Base-by-base conservation (phyloP, 2,113 vertebrate genomes). In the Prolemur simus region DNA sequence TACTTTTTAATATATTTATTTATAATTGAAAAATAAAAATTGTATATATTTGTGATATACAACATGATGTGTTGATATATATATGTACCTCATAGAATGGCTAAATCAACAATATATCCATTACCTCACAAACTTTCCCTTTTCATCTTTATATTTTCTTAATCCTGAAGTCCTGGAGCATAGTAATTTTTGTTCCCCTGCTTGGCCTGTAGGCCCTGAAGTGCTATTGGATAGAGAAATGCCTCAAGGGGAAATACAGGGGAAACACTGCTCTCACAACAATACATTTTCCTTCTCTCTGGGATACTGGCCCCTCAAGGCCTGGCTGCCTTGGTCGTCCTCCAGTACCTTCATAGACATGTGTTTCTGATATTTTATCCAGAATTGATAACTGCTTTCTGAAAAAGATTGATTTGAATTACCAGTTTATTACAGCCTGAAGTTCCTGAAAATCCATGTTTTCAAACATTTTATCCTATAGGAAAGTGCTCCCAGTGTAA, bases 401-500 rank as follows among this genome's bases (percentile, higher is more conserved):
- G 25, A 14, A 32, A 71, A 82, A 64, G 14, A 17, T 37, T 60
- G 11, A 74, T 80, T 80, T 93, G 54, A 56, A 89, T 74, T 73
- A 52, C 17, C 29, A 42, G 15, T 95, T 21, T 15, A 47, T 20
- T 73, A 84, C 1, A 91, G 29, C 18, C 54, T 58, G 39, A 84
- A 74, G 52, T 74, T 85, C 27, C 32, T 49, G 42, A 87, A 92
- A 96, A 32, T 64, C 47, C 27, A 54, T 54, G 17, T 74, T 87
- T 85, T 81, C 84, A 89, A 92, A 42, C 81, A 83, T 66, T 92
- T 96, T 11, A 49, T 89, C 18, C 23, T 18, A 21, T 66, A 87
- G 7, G 18, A 86, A 87, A 78, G 12, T 29, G 29, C 9, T 87
- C 5, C 20, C 9, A 85, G 34, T 47, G n/a, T 52, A 89, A 23